A percentile compares a stretch with the other conserved stretches of the same genome.
Conservation (phyloP, 1,140 invertebrate species). For the Drosophila dunni region DNA sequence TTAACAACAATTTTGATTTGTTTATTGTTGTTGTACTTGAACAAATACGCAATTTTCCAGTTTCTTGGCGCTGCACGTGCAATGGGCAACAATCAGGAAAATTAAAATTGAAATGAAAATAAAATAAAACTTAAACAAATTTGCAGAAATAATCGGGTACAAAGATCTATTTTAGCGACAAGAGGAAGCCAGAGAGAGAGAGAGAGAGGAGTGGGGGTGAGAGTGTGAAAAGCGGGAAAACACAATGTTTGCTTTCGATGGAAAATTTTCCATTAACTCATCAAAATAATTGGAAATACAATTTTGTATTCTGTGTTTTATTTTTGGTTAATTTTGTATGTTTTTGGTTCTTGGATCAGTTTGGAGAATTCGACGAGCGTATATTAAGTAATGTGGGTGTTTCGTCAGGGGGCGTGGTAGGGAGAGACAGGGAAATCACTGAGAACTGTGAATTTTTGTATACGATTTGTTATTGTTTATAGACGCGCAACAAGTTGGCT, state of each 20-base stretch:
- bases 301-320: constrained; percentile 9
- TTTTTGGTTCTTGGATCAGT: constrained; percentile 42
- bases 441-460: constrained; percentile 34
- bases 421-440: not conserved
- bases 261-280: constrained; percentile 77
- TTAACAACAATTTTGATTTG: not conserved
- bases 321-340: constrained; percentile 32
- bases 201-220: not conserved
- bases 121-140: constrained; percentile 78
- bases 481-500: constrained; percentile 72
- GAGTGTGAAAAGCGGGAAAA: not conserved
- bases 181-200: not conserved
- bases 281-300: constrained; percentile 65
- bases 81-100: constrained; percentile 59
- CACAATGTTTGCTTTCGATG: constrained; percentile 35
- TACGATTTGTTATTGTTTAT: constrained; percentile 63
- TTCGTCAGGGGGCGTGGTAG: not conserved
- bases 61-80: constrained; percentile 53
- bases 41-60: constrained; percentile 75
- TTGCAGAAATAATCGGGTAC: constrained; percentile 57
- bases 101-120: constrained; percentile 80
- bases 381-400: constrained; percentile 63
- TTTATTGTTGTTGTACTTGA: constrained; percentile 41
- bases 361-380: constrained; percentile 31
- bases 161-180: not conserved